phyloP scores from a whole-genome alignment of 2,113 vertebrate species.

The Apteryx owenii region DNA sequence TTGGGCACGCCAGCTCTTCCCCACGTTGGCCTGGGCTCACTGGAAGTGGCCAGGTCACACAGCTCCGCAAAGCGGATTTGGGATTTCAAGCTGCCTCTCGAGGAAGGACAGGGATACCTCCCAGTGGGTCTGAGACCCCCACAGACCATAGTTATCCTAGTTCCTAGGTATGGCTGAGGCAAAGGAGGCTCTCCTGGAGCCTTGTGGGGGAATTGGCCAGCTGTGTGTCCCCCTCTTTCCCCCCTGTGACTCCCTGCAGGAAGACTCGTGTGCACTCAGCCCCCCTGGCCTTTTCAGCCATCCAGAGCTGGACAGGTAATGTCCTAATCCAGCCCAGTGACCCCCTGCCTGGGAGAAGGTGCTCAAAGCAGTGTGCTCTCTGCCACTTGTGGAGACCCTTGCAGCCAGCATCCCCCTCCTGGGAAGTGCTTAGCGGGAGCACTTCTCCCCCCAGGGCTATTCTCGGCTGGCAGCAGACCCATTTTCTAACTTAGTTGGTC shows the following conservation, averaged over 20 bases:
- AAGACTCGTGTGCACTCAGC: background rate
- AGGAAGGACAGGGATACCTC: too few species aligned
- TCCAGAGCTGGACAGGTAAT: accelerated
- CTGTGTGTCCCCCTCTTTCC: too few species aligned
- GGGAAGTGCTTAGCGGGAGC: accelerated
- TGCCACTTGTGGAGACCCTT: background rate
- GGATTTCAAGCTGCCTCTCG: background rate
- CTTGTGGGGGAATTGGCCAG: background rate
- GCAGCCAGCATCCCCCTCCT: accelerated
- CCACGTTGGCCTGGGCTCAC: background rate
- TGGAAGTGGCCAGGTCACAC: background rate
- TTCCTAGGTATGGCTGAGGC: too few species aligned
- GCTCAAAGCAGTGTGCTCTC: accelerated
- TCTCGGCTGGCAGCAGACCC: background rate
- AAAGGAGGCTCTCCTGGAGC: too few species aligned
- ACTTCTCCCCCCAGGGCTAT: background rate
- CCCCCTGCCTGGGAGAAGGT: background rate
- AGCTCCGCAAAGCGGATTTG: accelerated
- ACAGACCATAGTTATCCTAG: too few species aligned
- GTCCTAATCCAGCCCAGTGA: accelerated
- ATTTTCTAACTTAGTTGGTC: accelerated
- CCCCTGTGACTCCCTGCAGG: background rate
- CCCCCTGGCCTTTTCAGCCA: too few species aligned
- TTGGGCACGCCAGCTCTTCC: background rate
- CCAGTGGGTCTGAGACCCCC: too few species aligned